A percentile compares a stretch with the other conserved stretches of the same genome.
Evolutionary conservation across 2,888 invertebrate genomes (phyloP).

Genomic region (Hydroisotoma schaefferi): DNA sequence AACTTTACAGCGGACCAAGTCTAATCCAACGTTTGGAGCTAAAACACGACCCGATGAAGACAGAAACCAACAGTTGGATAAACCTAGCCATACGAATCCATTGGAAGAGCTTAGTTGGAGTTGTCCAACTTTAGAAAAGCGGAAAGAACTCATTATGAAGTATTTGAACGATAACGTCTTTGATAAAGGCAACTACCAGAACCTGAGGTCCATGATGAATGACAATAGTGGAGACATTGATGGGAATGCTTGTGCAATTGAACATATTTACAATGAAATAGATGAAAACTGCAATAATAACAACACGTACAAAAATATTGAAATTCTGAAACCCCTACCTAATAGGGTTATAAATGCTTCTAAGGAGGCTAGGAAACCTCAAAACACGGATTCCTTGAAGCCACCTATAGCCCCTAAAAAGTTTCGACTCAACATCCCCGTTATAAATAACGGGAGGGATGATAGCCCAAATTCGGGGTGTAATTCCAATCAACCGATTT

Average conservation of each 20-base stretch:
- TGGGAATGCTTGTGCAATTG: too few relatives aligned
- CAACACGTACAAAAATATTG: too few relatives aligned
- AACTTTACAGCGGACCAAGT: conserved; percentile 6
- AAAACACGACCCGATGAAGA: not conserved
- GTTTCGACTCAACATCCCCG: conserved; percentile 31
- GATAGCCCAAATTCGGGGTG: not conserved
- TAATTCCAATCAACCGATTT: not conserved
- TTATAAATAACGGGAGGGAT: conserved; percentile 10
- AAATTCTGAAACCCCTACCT: too few relatives aligned
- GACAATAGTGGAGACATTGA: not conserved
- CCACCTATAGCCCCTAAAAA: conserved; percentile 37
- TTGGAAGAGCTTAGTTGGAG: conserved; percentile 40
- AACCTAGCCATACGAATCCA: conserved; percentile 15
- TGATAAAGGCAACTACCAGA: conserved; percentile 30
- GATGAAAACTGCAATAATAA: too few relatives aligned
- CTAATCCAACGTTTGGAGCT: not conserved
- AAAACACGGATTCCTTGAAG: conserved; percentile 30
- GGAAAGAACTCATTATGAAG: conserved; percentile 35
- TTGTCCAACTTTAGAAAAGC: conserved; percentile 37
- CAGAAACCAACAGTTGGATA: not conserved
- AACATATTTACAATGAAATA: too few relatives aligned
- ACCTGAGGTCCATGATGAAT: too few relatives aligned
- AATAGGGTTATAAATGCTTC: too few relatives aligned
- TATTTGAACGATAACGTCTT: conserved; percentile 36
- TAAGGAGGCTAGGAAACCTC: too few relatives aligned